phyloP scores from a whole-genome alignment of 2,797 vertebrate genomes.

The Sciaenops ocellatus region DNA sequence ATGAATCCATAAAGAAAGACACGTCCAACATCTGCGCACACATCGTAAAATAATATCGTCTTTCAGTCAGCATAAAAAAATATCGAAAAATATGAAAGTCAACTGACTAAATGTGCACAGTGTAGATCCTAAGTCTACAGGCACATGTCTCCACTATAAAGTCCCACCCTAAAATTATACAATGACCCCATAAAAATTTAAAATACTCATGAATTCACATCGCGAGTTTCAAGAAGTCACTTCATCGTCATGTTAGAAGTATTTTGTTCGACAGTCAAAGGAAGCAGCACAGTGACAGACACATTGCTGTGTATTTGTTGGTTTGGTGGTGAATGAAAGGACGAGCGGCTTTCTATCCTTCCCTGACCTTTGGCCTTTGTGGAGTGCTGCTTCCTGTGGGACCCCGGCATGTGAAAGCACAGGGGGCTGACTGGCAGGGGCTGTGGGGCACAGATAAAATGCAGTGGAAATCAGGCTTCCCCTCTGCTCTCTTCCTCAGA shows the following conservation, averaged over 20 bases:
- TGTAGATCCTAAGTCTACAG: background rate
- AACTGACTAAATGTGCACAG: background rate
- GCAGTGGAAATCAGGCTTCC: constrained; percentile 86
- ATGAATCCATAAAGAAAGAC: background rate
- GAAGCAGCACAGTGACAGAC: constrained; percentile 4
- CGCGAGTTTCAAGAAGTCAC: constrained; percentile 1
- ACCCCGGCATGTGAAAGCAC: constrained; percentile 77
- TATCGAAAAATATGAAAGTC: background rate
- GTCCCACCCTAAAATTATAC: background rate
- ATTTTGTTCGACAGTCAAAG: constrained; percentile 22
- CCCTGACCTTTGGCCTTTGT: constrained; percentile 82
- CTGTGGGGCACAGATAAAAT: constrained; percentile 84
- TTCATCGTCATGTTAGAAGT: background rate
- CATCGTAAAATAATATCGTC: background rate
- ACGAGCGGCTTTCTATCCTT: constrained; percentile 70
- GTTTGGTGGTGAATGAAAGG: constrained; percentile 63
- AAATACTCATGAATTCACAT: background rate
- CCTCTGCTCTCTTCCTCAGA: constrained; percentile 82
- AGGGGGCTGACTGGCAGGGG: constrained; percentile 71
- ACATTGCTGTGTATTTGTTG: constrained; percentile 40
- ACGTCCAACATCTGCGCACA: background rate
- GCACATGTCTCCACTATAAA: background rate
- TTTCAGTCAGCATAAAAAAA: background rate
- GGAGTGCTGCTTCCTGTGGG: constrained; percentile 84
- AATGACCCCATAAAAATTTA: background rate